Base-by-base conservation (phyloP, 2,888 invertebrate species). In the Torymus auratus region DNA sequence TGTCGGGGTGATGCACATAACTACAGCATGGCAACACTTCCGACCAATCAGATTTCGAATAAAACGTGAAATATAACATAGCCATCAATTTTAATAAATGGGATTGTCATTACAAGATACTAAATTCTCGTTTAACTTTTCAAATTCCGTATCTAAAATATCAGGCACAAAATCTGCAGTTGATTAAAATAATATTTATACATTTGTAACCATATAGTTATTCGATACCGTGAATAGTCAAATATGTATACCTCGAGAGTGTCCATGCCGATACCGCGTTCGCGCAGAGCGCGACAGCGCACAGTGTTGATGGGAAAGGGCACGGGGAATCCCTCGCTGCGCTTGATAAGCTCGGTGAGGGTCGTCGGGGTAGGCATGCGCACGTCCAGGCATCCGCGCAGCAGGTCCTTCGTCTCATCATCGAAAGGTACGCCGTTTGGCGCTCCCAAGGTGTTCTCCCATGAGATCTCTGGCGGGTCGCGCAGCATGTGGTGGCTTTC, bases 231-330 rank as follows among this genome's bases (percentile, higher is more conserved):
- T 20, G 20, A 20, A 20, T 2, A 2, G 20, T 20, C 20, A 20
- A 20, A 61, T 41, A 52, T n/a, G 50, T 76, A 14, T 60, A 88
- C 88, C 88, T 89, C 89, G 14, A 90, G 85, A 2, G 83, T 81
- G 12, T 89, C 87, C 60, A 85, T 78, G 74, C 83, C 83, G 65
- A 89, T 83, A 75, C 87, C 89, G 23, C 85, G 86, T 17, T 87
- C 88, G 75, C 83, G 89, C 85, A 86, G 86, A 41, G 83, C 79
- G 11, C 76, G 84, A 84, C 89, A 90, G 73, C 89, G 87, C 11
- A 88, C 86, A 1, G 89, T 87, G 68, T 88, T 88, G 20, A 91
- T 86, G 15, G 92, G 91, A 83, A 92, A 92, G 15, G 88, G 83
- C 15, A 91, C 85, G 7, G 91, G 91, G 81, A 92, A 92, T 41